Conservation (phyloP, 2,113 vertebrate genomes). For the Vidua chalybeata region DNA sequence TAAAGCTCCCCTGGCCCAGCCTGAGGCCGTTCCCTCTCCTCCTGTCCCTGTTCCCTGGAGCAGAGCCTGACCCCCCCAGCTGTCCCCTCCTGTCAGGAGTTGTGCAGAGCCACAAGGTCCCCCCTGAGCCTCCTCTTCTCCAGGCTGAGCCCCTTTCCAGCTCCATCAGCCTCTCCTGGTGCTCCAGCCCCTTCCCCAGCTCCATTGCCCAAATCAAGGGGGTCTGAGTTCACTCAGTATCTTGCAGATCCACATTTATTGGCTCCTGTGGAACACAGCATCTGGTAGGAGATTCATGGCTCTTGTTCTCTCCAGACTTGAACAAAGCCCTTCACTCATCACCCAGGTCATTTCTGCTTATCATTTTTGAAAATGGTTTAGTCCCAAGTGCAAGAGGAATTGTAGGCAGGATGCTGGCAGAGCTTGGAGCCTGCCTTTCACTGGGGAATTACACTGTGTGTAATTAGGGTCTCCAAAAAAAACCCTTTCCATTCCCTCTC, state of each 20-base stretch:
- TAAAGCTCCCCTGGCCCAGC: accelerated
- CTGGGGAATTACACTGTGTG: not conserved
- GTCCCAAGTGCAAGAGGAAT: not conserved
- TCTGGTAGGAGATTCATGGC: not conserved
- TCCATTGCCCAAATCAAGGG: not conserved
- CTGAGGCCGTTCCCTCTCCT: accelerated
- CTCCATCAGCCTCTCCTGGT: accelerated
- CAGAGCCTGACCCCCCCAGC: accelerated
- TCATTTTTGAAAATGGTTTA: not conserved
- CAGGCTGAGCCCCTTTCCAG: not conserved
- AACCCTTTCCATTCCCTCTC: not conserved
- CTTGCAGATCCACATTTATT: not conserved
- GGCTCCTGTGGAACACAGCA: not conserved
- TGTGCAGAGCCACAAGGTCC: not conserved
- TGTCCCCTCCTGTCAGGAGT: not conserved
- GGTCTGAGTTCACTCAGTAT: accelerated
- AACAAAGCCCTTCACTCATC: not conserved
- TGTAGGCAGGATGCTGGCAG: not conserved
- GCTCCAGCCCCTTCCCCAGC: not conserved
- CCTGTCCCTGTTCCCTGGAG: not conserved
- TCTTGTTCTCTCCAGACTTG: not conserved
- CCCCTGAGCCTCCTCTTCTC: not conserved
- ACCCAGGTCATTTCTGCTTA: not conserved
- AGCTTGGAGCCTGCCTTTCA: not conserved
- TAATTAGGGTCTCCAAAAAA: not conserved